Base-by-base conservation (phyloP, 2,797 vertebrate species). In the Molossus molossus region DNA sequence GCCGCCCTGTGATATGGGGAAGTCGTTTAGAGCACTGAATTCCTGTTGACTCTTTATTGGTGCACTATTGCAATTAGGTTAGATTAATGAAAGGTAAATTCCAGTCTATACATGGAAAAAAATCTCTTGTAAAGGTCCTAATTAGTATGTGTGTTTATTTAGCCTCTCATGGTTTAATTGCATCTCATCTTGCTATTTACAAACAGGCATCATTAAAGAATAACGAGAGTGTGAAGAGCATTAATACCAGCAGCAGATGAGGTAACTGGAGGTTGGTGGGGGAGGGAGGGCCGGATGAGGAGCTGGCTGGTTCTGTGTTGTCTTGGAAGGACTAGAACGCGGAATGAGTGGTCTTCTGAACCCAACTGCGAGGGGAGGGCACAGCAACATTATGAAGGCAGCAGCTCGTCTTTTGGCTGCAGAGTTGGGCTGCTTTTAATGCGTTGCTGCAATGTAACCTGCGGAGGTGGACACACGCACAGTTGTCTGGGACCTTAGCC, bases 21-120 rank as follows among this genome's bases (percentile, higher is more conserved):
- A 94, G 97, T 97, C 91, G 82, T 97, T 97, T 92, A n/a, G 96
- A 97, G 91, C 91, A 97, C 97, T 98, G 97, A 97, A 95, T 98
- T 98, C 98, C 67, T 97, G 97, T 98, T 98, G 98, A 97, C 95
- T 98, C 97, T 97, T 97, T 97, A 97, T 97, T 96, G 97, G 86
- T 95, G 97, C 95, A 96, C 98, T 98, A 97, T 98, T 98, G 98
- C 98, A 98, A 98, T 99, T 98, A 98, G 98, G 96, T 98, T 98
- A 98, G 98, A 98, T 98, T 99, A 98, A 99, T 98, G 98, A 98
- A 99, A 99, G 97, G 98, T 98, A 99, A 99, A 99, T 99, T 98
- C 97, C 98, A 98, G 87, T 97, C 98, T 96, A 97, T 97, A 97
- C 90, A 79, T 97, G 93, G 96, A 96, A 96, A 97, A 96, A 97